Evolutionary conservation across 2,888 invertebrate genomes (phyloP).

Genomic region (Idaea aversata): DNA sequence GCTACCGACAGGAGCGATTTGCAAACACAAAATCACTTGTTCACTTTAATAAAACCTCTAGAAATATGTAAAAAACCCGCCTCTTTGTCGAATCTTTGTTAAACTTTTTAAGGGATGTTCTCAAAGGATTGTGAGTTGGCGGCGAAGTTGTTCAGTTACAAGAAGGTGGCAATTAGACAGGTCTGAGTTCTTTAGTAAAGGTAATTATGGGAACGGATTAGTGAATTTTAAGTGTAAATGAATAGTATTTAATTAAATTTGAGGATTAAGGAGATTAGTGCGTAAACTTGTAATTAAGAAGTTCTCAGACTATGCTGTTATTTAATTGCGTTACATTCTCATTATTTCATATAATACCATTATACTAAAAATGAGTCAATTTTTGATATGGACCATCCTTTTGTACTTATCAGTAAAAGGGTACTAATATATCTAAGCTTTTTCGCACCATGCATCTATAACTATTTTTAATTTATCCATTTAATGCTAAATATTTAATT

Average conservation of each 20-base stretch:
- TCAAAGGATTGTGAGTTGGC: conserved; percentile 29
- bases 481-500: too few species aligned
- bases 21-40: conserved; percentile 62
- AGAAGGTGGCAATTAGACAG: conserved; percentile 51
- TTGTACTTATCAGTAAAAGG: too few species aligned
- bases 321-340: background rate
- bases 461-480: too few species aligned
- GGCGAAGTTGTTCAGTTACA: conserved; percentile 33
- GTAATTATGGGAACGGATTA: conserved; percentile 54
- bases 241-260: conserved; percentile 32
- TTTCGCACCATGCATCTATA: too few species aligned
- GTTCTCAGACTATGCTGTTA: background rate
- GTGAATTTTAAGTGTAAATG: conserved; percentile 38
- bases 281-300: background rate
- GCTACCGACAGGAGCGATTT: conserved; percentile 52
- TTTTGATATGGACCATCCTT: background rate
- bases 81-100: conserved; percentile 54
- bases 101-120: conserved; percentile 44
- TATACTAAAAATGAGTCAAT: background rate
- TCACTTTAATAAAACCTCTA: conserved; percentile 71
- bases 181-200: conserved; percentile 43
- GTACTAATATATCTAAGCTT: too few species aligned
- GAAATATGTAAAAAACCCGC: conserved; percentile 63
- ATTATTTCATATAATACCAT: background rate
- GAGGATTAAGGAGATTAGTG: conserved; percentile 14